Percentiles rank a stretch among this genome's conserved stretches.
Conservation (phyloP, 2,113 vertebrate genomes). For the Microtus pennsylvanicus region DNA sequence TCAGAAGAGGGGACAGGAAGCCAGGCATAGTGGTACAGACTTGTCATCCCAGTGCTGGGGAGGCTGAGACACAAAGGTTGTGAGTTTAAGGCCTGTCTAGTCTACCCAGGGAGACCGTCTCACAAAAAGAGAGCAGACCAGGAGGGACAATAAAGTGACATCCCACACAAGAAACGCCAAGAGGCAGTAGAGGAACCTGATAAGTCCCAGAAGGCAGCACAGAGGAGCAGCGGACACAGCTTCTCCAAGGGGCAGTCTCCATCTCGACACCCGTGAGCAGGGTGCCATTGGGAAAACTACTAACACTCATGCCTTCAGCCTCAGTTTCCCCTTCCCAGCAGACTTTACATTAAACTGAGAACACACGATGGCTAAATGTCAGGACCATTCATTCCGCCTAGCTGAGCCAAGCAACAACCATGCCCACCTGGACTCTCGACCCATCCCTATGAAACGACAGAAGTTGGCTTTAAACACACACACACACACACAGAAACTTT, state of each 20-base stretch:
- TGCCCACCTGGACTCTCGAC: not conserved
- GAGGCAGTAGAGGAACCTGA: not conserved
- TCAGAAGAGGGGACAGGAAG: no score
- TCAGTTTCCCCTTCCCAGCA: not conserved
- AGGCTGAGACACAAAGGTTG: not conserved
- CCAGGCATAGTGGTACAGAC: no score
- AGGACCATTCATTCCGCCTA: not conserved
- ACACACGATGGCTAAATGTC: not conserved
- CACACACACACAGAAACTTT: not conserved
- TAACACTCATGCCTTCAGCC: not conserved
- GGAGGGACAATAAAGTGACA: not conserved
- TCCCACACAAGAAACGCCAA: not conserved
- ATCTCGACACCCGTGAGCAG: not conserved
- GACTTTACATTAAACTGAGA: not conserved
- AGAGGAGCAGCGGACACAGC: not conserved
- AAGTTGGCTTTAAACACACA: not conserved
- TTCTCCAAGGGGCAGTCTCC: not conserved
- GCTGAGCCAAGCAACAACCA: not conserved
- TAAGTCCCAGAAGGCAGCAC: not conserved
- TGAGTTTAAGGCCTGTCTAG: not conserved
- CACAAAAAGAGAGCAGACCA: not conserved
- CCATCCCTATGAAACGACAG: not conserved
- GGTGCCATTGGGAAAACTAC: not conserved
- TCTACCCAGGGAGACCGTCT: not conserved
- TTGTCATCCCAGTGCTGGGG: no score